phyloP scores from a whole-genome alignment of 2,888 invertebrate genomes.

The Octonoba sinensis region DNA sequence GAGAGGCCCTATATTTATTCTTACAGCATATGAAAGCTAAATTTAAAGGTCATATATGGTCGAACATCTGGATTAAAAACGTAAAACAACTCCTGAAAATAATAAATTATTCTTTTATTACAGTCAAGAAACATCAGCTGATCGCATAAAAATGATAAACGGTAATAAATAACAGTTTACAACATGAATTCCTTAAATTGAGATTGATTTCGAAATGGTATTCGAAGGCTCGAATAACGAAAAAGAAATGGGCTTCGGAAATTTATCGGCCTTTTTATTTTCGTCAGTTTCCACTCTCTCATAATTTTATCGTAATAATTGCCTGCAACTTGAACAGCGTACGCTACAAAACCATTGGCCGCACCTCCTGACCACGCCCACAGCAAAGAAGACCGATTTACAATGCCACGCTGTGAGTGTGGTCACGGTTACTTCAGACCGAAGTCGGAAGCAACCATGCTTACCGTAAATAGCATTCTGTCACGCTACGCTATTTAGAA shows the following conservation, averaged over 20 bases:
- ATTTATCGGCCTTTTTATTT: slow-evolving; percentile 17
- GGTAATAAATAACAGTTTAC: too few species aligned
- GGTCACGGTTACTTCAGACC: slow-evolving; percentile 3
- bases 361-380: slow-evolving; percentile 24
- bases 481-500: slow-evolving; percentile 18
- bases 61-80: too few species aligned
- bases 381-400: slow-evolving; percentile 24
- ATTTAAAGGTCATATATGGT: too few species aligned
- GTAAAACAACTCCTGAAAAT: too few species aligned
- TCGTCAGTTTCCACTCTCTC: slow-evolving; percentile 1
- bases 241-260: slow-evolving; percentile 2
- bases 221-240: not conserved
- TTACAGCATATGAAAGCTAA: too few species aligned
- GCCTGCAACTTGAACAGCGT: slow-evolving; percentile 23
- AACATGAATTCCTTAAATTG: too few species aligned
- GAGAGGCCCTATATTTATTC: too few species aligned
- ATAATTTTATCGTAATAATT: slow-evolving; percentile 39
- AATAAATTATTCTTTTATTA: too few species aligned
- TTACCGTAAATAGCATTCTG: slow-evolving; percentile 11
- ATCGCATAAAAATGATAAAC: too few species aligned
- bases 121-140: too few species aligned
- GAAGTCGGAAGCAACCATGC: slow-evolving; percentile 17
- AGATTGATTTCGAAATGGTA: too few species aligned
- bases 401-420: slow-evolving; percentile 17
- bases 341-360: slow-evolving; percentile 19